These are phyloP conservation scores for Syngnathus scovelli DNA, from an alignment of 2,113 vertebrate genomes.

Conservation along the genomic window DNA sequence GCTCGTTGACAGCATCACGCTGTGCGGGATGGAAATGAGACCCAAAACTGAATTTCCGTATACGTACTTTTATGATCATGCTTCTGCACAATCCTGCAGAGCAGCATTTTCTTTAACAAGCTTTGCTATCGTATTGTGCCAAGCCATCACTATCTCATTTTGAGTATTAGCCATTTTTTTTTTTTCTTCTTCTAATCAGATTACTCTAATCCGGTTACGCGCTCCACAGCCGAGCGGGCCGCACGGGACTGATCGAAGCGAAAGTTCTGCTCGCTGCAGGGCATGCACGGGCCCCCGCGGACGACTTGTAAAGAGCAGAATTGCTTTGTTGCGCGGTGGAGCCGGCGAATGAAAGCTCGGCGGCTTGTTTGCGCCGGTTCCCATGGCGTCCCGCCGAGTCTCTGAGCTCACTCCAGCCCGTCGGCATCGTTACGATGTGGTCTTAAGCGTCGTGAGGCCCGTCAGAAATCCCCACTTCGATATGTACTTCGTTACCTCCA, in stretches of 20 bases:
- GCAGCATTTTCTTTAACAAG: neutral
- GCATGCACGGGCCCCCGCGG: constrained; percentile 28
- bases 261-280: constrained; percentile 23
- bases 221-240: constrained; percentile 13
- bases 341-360: constrained; percentile 43
- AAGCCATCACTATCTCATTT: constrained; percentile 4
- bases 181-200: constrained; percentile 29
- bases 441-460: constrained; percentile 13
- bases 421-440: constrained; percentile 36
- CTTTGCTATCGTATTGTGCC: constrained; percentile 8
- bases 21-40: neutral
- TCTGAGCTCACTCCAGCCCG: constrained; percentile 32
- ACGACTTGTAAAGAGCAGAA: constrained; percentile 43
- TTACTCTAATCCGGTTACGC: constrained; percentile 34
- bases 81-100: neutral
- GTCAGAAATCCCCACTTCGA: neutral
- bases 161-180: constrained; percentile 4
- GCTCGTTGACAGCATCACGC: neutral
- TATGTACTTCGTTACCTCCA: neutral
- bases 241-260: constrained; percentile 27
- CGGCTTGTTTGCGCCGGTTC: constrained; percentile 57
- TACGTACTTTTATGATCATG: neutral
- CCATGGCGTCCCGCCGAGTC: constrained; percentile 48
- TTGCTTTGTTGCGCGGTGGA: constrained; percentile 47
- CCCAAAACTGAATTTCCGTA: neutral